Conservation (phyloP, 2,797 vertebrate genomes). For the Enteromius paludinosus region DNA sequence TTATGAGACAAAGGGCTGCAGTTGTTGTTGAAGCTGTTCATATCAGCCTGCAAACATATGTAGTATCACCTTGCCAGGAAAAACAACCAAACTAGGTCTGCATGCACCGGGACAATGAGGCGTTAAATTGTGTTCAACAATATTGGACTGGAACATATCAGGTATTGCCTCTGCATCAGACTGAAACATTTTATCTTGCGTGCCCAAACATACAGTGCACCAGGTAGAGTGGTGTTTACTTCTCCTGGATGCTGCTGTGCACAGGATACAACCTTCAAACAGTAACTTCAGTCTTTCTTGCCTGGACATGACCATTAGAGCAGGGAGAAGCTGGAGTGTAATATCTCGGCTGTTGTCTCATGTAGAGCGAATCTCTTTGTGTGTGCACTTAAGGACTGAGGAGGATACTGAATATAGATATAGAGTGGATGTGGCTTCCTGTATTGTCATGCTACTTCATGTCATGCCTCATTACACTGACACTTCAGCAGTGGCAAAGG, state of each 20-base stretch:
- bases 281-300: slow-evolving; percentile 25
- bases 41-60: slow-evolving; percentile 44
- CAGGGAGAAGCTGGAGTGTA: slow-evolving; percentile 19
- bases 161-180: slow-evolving; percentile 13
- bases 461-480: slow-evolving; percentile 48
- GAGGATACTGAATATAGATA: slow-evolving; percentile 23
- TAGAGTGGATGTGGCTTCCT: slow-evolving; percentile 18
- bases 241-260: slow-evolving; percentile 29
- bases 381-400: slow-evolving; percentile 28
- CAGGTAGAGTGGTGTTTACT: slow-evolving; percentile 32
- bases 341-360: slow-evolving; percentile 16
- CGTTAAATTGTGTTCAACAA: slow-evolving; percentile 36
- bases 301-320: slow-evolving; percentile 31
- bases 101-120: slow-evolving; percentile 28
- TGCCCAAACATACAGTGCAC: slow-evolving; percentile 7
- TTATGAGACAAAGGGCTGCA: not conserved
- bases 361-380: slow-evolving; percentile 5
- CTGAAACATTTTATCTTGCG: slow-evolving; percentile 19
- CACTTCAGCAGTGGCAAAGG: slow-evolving; percentile 30
- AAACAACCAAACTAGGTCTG: slow-evolving; percentile 26
- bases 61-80: slow-evolving; percentile 31
- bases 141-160: slow-evolving; percentile 40
- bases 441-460: slow-evolving; percentile 28
- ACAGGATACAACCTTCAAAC: slow-evolving; percentile 38
- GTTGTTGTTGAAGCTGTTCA: not conserved